Evolutionary conservation across 1,140 invertebrate genomes (phyloP), one percentile per base, ranked within the genome.

Genomic region (Daktulosphaira vitifoliae): DNA sequence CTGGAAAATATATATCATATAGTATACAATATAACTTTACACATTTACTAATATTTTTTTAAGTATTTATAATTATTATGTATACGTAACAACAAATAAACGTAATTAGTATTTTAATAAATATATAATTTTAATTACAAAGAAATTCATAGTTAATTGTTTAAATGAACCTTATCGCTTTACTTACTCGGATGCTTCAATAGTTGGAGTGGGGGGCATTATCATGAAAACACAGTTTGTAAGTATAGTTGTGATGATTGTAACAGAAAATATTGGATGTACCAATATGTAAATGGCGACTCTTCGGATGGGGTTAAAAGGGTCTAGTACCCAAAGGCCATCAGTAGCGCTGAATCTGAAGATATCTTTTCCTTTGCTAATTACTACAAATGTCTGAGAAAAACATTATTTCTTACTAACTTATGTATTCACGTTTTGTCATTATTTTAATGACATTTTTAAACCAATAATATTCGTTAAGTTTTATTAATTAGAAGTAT

Each of bases 211-310:
- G 69, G 87, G 84, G 77, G 89, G 88, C 86, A 96, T 91, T 79
- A 96, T 94, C 90, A 98, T 96, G 80, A 98, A 87, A 77, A 97
- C 87, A 82, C 94, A 97, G 81, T 98, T 98, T 77, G 88, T 84
- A 76, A 98, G 84, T 79, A 98, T 98, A 74, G 94, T 97, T 71
- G 90, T 88, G 77, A 98, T 97, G 78, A 98, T 96, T 81, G 96
- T 90, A 75, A 96, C 83, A 76, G 94, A 96, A 82, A 98, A 98
- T 73, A 95, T 79, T 77, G 91, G 92, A 86, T 98, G 94, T 74
- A 96, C 93, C 78, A 98, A 82, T 79, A 97, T 91, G 79, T 92
- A 96, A 80, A 98, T 94, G 74, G 94, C 92, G 75, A 92, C 89
- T 77, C 92, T 85, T 79, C 95, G 87, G 78, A 98, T 88, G 69